Conservation (phyloP, 1,140 invertebrate species). For the Drosophila saltans region DNA sequence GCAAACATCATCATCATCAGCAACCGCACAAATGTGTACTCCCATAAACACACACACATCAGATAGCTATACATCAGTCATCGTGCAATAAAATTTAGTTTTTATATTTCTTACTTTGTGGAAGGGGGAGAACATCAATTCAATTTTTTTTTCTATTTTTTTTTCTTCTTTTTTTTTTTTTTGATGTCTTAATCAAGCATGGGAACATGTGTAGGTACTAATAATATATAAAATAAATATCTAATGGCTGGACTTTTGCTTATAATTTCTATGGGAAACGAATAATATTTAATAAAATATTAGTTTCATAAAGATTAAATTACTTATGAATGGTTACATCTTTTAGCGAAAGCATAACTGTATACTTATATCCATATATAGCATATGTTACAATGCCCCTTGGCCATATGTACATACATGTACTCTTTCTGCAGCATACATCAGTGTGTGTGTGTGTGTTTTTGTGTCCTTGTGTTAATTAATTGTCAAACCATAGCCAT, state of each 20-base stretch:
- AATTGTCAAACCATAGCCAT: constrained; percentile 17
- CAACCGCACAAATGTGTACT: constrained; percentile 6
- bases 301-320: too few species aligned
- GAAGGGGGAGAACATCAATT: constrained; percentile 34
- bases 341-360: too few species aligned
- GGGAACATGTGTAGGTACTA: constrained; percentile 33
- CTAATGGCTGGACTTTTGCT: too few species aligned
- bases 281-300: too few species aligned
- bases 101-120: constrained; percentile 21
- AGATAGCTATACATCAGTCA: constrained; percentile 27
- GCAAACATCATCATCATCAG: constrained; percentile 2
- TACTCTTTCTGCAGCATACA: neutral
- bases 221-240: too few species aligned
- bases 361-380: too few species aligned
- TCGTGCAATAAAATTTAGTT: constrained; percentile 12
- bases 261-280: too few species aligned
- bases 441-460: constrained; percentile 28
- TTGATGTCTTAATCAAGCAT: constrained; percentile 60
- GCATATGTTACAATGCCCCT: neutral
- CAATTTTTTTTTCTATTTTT: constrained; percentile 33
- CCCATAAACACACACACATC: constrained; percentile 18
- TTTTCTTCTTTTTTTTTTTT: constrained; percentile 51
- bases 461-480: constrained; percentile 73
- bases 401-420: too few species aligned
- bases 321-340: too few species aligned